Evolutionary conservation across 2,797 vertebrate species (phyloP).

Genomic region (Pseudochirops cupreus): DNA sequence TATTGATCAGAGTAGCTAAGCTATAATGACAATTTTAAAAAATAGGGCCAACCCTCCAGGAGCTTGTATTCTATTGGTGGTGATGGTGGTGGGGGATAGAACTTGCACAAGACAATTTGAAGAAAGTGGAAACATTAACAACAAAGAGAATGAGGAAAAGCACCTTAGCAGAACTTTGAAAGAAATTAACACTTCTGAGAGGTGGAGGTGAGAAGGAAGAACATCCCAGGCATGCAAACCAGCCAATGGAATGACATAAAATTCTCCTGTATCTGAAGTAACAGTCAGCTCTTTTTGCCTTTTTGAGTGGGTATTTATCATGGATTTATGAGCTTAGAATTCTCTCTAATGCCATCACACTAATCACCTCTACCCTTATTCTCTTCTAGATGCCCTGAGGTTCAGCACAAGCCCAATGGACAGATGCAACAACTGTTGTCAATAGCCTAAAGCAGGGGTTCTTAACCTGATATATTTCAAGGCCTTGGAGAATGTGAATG

Average conservation of each 20-base stretch:
- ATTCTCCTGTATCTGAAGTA: conserved; percentile 36
- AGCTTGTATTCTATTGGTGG: neutral
- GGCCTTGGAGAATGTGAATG: neutral
- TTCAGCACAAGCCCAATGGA: conserved; percentile 52
- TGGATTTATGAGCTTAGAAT: conserved; percentile 40
- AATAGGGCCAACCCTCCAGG: neutral
- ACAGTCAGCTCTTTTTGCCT: neutral
- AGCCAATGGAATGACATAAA: conserved; percentile 38
- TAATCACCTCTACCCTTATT: neutral
- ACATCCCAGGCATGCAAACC: neutral
- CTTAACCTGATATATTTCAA: neutral
- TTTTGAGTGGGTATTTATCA: conserved; percentile 24
- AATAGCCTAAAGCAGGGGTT: neutral
- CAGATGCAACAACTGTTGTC: neutral
- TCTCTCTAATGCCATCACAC: conserved; percentile 47
- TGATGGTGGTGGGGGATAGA: neutral
- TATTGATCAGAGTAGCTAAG: neutral
- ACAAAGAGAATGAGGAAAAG: neutral
- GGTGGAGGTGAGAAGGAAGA: neutral
- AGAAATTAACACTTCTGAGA: neutral
- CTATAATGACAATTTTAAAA: neutral
- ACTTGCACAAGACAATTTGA: neutral
- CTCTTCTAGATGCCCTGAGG: conserved; percentile 12
- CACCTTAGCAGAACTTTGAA: neutral
- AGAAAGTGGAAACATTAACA: neutral